Conservation (phyloP, 2,797 vertebrate genomes). For the Halcyon badia region DNA sequence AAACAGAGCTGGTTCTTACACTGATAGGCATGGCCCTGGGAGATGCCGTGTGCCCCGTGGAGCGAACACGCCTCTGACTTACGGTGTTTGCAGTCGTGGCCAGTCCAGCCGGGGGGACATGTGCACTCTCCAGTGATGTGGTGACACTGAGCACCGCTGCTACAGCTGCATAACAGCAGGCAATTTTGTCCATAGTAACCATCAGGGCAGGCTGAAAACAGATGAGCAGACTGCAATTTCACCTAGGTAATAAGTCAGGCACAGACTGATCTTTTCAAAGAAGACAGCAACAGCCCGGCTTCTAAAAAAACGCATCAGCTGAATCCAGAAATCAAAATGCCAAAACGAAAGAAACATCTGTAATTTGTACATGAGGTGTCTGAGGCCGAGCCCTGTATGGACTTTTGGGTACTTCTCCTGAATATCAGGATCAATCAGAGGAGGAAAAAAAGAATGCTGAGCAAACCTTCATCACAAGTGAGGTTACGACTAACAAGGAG, state of each 20-base stretch:
- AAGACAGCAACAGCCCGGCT: background rate
- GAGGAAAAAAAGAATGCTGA: background rate
- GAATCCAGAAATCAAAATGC: background rate
- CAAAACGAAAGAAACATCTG: background rate
- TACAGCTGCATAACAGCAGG: conserved; percentile 67
- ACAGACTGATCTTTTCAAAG: background rate
- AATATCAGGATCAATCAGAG: background rate
- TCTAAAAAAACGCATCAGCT: background rate
- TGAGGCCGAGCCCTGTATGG: background rate
- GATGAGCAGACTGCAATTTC: background rate
- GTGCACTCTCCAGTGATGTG: conserved; percentile 68
- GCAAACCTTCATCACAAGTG: background rate
- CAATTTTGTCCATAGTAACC: conserved; percentile 76
- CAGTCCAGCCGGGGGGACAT: conserved; percentile 76
- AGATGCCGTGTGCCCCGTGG: background rate
- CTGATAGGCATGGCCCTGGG: background rate
- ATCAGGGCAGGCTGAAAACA: conserved; percentile 64
- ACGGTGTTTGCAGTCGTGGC: conserved; percentile 65
- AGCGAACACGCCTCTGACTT: background rate
- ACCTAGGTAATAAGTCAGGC: background rate
- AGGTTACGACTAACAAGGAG: background rate
- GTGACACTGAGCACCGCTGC: conserved; percentile 68
- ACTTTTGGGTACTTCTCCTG: background rate
- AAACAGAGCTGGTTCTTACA: conserved; percentile 6
- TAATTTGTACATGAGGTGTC: background rate